These are phyloP conservation scores for Hippocampus barbouri DNA, from an alignment of 2,113 vertebrate genomes.

Conservation along the genomic window DNA sequence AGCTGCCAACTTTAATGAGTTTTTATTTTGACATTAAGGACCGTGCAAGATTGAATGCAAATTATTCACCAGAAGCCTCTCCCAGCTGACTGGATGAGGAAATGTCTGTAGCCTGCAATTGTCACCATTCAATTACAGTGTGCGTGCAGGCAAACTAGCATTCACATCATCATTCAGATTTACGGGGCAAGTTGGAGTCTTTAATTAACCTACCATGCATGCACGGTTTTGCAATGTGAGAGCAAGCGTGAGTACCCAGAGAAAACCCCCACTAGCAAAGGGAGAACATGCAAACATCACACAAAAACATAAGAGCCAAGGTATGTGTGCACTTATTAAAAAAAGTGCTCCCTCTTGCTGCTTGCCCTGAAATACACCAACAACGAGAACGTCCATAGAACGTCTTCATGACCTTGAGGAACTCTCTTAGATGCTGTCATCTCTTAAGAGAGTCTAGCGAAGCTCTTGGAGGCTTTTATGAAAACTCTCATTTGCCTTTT, in stretches of 20 bases:
- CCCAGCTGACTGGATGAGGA: not conserved
- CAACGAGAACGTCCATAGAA: slow-evolving; percentile 16
- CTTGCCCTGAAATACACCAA: slow-evolving; percentile 29
- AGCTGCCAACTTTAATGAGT: not conserved
- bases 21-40: not conserved
- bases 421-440: slow-evolving; percentile 14
- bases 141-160: too few relatives aligned
- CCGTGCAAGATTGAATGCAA: not conserved
- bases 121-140: too few relatives aligned
- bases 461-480: slow-evolving; percentile 1
- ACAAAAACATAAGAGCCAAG: not conserved
- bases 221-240: not conserved
- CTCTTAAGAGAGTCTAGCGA: slow-evolving; percentile 33
- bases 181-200: not conserved
- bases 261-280: not conserved
- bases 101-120: not conserved
- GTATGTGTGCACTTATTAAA: not conserved
- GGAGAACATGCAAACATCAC: too few relatives aligned
- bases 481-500: not conserved
- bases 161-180: not conserved
- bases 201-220: too few relatives aligned
- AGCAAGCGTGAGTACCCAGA: not conserved
- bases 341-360: not conserved
- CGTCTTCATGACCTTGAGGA: slow-evolving; percentile 29
- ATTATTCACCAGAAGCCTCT: not conserved